These are phyloP conservation scores for Frankliniella intonsa DNA, from an alignment of 2,888 invertebrate genomes.

Conservation along the genomic window DNA sequence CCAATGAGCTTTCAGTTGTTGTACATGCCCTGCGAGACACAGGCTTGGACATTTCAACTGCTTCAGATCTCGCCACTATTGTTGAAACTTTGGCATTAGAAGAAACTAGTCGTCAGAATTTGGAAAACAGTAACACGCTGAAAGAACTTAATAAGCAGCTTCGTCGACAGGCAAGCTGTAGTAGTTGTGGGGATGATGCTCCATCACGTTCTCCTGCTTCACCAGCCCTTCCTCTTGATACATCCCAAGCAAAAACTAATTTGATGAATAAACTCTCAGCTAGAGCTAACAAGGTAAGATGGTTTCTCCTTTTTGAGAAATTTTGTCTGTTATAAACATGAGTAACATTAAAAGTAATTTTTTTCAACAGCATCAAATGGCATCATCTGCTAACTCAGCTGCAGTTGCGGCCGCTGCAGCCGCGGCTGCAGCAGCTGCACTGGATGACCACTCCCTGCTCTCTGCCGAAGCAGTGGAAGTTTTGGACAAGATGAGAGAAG, in stretches of 20 bases:
- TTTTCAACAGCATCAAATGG: neutral
- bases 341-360: no score
- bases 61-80: constrained; percentile 75
- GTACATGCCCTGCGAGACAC: constrained; percentile 59
- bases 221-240: neutral
- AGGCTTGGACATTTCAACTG: constrained; percentile 51
- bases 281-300: constrained; percentile 18
- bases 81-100: constrained; percentile 72
- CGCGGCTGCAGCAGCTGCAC: neutral
- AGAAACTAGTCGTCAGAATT: constrained; percentile 33
- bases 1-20: constrained; percentile 54
- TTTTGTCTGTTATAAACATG: no score
- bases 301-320: neutral
- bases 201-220: neutral
- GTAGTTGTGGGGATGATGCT: neutral
- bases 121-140: neutral
- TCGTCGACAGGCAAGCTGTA: neutral
- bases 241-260: neutral
- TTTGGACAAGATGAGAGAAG: constrained; percentile 62
- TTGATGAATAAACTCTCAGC: neutral
- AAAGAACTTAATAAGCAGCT: constrained; percentile 9
- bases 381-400: neutral
- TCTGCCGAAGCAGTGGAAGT: constrained; percentile 58
- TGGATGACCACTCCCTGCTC: constrained; percentile 35
- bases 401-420: neutral